A percentile compares a stretch with the other conserved stretches of the same genome.
These are phyloP conservation scores for Melierax canorus DNA, from an alignment of 2,113 vertebrate genomes.

Conservation along the genomic window DNA sequence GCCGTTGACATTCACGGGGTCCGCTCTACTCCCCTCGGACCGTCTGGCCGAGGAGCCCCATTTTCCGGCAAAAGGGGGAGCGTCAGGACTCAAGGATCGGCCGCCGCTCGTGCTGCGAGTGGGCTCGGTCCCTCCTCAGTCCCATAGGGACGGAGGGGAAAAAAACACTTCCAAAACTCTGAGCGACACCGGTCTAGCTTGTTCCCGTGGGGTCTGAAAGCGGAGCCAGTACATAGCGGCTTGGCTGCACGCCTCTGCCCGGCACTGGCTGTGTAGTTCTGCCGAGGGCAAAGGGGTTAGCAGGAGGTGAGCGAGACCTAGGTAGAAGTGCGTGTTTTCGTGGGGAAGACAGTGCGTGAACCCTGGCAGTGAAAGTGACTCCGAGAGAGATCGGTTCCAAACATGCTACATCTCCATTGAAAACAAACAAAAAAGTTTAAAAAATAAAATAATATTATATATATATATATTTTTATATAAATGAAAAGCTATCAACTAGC, in stretches of 20 bases:
- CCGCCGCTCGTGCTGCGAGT: not conserved
- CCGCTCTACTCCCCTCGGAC: not conserved
- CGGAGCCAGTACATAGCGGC: not conserved
- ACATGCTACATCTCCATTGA: conserved; percentile 80
- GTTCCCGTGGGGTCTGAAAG: not conserved
- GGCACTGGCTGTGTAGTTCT: not conserved
- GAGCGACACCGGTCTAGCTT: not conserved
- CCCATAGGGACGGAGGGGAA: not conserved
- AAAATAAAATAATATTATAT: conserved; percentile 79
- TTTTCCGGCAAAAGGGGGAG: not conserved
- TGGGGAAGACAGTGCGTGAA: conserved; percentile 75
- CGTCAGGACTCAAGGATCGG: not conserved
- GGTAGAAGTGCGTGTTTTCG: conserved; percentile 63
- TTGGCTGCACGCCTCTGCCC: not conserved
- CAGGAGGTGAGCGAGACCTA: not conserved
- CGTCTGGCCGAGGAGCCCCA: not conserved
- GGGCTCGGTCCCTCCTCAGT: not conserved
- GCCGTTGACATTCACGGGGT: not conserved
- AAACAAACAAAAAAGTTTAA: conserved; percentile 74
- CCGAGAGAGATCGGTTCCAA: conserved; percentile 59
- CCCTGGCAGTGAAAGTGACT: conserved; percentile 74
- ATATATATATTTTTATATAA: conserved; percentile 77
- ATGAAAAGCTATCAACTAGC: conserved; percentile 81
- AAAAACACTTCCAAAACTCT: not conserved
- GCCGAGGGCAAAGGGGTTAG: not conserved